Conservation (phyloP, 2,797 vertebrate genomes). For the Salmo trutta region DNA sequence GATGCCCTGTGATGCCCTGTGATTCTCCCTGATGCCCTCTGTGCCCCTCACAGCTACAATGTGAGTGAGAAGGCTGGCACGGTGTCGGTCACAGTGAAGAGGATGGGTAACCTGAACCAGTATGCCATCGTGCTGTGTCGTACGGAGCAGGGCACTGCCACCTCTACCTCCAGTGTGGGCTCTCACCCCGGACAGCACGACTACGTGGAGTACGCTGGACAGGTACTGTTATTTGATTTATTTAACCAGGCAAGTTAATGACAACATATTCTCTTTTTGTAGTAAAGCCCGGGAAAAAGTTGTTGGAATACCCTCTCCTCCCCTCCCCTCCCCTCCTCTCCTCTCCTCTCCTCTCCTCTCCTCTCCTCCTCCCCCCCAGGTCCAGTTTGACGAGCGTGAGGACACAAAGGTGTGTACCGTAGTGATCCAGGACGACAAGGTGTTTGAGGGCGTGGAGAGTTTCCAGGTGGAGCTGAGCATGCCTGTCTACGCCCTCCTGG, state of each 20-base stretch:
- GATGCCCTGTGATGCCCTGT: too few relatives aligned
- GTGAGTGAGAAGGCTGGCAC: conserved; percentile 87
- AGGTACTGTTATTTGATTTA: conserved; percentile 70
- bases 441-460: conserved; percentile 88
- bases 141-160: conserved; percentile 86
- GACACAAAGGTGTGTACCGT: conserved; percentile 92
- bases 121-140: conserved; percentile 92
- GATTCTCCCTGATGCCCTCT: too few relatives aligned
- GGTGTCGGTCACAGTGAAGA: conserved; percentile 84
- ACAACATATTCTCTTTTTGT: too few relatives aligned
- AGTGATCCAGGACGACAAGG: conserved; percentile 82
- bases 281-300: too few relatives aligned
- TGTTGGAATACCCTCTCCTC: too few relatives aligned
- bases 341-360: fast-evolving
- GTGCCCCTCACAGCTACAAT: conserved; percentile 78
- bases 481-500: conserved; percentile 92
- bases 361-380: conserved; percentile 66
- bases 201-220: conserved; percentile 90
- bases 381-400: conserved; percentile 95
- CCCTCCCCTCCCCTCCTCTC: too few relatives aligned
- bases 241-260: too few relatives aligned
- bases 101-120: conserved; percentile 91
- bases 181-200: conserved; percentile 82
- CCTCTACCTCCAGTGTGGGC: conserved; percentile 69
- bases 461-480: conserved; percentile 92